Evolutionary conservation across 2,797 vertebrate genomes (phyloP).

Genomic region (Enteromius afrohamiltoni): DNA sequence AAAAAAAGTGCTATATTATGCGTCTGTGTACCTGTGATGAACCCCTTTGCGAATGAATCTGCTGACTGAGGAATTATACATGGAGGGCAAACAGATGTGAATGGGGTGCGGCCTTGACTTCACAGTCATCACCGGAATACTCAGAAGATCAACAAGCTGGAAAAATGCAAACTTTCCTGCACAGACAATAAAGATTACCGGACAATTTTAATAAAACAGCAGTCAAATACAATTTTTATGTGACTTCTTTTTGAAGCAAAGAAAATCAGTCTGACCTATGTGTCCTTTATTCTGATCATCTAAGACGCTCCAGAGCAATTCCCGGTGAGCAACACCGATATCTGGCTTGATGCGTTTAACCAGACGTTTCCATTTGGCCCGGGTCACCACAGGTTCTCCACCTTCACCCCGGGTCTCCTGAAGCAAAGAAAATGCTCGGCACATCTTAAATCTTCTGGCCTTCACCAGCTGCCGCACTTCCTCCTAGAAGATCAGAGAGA

Average conservation of each 20-base stretch:
- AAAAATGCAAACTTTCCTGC: conserved; percentile 87
- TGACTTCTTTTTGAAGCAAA: neutral
- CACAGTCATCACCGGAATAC: conserved; percentile 88
- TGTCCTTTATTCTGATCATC: conserved; percentile 82
- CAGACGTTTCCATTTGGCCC: conserved; percentile 81
- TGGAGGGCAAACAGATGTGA: conserved; percentile 69
- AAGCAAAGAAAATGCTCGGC: conserved; percentile 85
- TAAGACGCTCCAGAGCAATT: conserved; percentile 86
- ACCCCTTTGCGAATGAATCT: conserved; percentile 78
- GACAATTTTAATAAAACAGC: neutral
- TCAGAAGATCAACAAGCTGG: conserved; percentile 89
- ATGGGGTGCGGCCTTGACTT: conserved; percentile 84
- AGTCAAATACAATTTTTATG: neutral
- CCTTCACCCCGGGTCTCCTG: conserved; percentile 77
- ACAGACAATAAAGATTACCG: conserved; percentile 10
- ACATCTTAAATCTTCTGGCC: conserved; percentile 90
- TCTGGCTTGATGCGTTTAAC: conserved; percentile 82
- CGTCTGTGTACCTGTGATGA: conserved; percentile 81
- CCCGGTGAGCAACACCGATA: conserved; percentile 82
- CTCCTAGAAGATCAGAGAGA: conserved; percentile 74
- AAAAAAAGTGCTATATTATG: neutral
- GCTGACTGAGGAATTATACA: conserved; percentile 82
- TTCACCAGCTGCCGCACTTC: conserved; percentile 90
- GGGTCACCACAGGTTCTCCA: conserved; percentile 76
- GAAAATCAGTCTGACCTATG: conserved; percentile 76